These are phyloP conservation scores for Nettapus auritus DNA, from an alignment of 2,113 vertebrate genomes.

Conservation along the genomic window DNA sequence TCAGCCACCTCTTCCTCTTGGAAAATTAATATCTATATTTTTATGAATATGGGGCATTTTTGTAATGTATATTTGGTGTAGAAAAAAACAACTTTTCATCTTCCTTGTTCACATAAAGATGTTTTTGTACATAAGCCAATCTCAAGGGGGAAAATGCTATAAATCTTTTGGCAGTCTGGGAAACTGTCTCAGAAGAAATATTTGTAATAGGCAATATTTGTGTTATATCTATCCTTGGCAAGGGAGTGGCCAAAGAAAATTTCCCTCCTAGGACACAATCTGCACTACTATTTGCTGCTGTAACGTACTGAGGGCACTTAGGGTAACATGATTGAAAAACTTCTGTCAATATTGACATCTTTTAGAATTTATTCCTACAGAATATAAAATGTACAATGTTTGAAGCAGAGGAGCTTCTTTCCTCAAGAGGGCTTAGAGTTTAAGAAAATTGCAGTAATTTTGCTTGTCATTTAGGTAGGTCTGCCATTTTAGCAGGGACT, in stretches of 20 bases:
- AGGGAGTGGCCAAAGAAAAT: background rate
- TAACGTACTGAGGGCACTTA: background rate
- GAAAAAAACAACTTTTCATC: background rate
- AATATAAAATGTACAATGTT: background rate
- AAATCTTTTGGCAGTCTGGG: slow-evolving; percentile 12
- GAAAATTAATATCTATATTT: background rate
- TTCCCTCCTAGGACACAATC: background rate
- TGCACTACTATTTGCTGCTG: background rate
- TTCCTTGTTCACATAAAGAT: background rate
- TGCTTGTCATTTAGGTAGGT: background rate
- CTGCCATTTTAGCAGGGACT: background rate
- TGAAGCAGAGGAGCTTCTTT: background rate
- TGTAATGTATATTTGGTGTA: background rate
- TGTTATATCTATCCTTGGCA: slow-evolving; percentile 42
- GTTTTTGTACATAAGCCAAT: background rate
- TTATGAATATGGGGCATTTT: background rate
- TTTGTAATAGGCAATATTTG: slow-evolving; percentile 36
- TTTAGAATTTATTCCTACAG: background rate
- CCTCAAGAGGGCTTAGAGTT: background rate
- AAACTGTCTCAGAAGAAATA: slow-evolving; percentile 46
- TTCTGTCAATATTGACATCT: background rate
- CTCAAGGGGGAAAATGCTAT: background rate
- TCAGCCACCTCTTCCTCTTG: background rate
- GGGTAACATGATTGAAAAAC: background rate
- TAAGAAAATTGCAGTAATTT: background rate